These are phyloP conservation scores for Gymnocephalus cernua DNA, from an alignment of 2,113 vertebrate genomes.

Conservation along the genomic window DNA sequence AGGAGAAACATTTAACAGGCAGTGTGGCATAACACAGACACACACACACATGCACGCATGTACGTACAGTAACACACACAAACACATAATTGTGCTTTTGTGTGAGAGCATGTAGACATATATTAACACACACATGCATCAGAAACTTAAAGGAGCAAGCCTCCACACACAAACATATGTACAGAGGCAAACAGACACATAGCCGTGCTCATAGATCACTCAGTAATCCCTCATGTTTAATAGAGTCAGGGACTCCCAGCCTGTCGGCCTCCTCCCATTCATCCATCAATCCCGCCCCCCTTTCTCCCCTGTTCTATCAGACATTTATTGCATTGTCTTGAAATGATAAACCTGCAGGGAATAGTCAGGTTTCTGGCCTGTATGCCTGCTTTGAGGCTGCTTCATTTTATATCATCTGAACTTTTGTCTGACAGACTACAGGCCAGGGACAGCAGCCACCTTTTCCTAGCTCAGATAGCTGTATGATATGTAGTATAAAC, in stretches of 20 bases:
- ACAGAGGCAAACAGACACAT: neutral
- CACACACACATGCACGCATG: slow-evolving; percentile 4
- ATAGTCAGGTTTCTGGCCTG: slow-evolving; percentile 19
- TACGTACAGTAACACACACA: neutral
- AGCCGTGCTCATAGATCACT: slow-evolving; percentile 1
- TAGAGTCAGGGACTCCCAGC: slow-evolving; percentile 22
- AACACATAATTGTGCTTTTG: slow-evolving; percentile 22
- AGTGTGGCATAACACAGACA: slow-evolving; percentile 11
- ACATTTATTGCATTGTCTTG: slow-evolving; percentile 16
- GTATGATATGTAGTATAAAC: neutral
- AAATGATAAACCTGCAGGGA: slow-evolving; percentile 19
- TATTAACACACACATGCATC: neutral
- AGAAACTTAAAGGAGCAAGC: neutral
- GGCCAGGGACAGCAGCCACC: neutral
- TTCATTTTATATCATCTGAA: slow-evolving; percentile 6
- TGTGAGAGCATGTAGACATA: neutral
- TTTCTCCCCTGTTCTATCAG: neutral
- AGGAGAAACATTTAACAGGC: slow-evolving; percentile 75
- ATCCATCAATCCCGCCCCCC: neutral
- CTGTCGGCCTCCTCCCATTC: neutral
- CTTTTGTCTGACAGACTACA: neutral
- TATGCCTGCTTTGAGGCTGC: neutral
- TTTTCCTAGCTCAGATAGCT: neutral
- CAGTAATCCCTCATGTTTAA: slow-evolving; percentile 33
- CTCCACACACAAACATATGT: neutral